Evolutionary conservation across 92 coral and sea anemone species (phyloP).

Genomic region (Palythoa caribaeorum): DNA sequence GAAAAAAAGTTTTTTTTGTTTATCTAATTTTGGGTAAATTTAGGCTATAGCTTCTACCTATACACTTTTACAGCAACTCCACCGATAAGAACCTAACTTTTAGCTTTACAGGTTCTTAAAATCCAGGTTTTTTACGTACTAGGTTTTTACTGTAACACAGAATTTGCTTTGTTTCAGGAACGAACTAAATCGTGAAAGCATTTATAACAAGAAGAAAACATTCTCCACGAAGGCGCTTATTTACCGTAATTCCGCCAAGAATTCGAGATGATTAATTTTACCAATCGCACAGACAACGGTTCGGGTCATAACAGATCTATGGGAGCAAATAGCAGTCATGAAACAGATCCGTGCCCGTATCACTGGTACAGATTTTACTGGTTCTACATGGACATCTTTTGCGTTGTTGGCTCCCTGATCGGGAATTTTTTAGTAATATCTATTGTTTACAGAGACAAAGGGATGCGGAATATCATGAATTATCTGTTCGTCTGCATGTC

Average conservation of each 20-base stretch:
- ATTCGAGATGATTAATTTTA: not conserved
- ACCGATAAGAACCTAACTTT: no score
- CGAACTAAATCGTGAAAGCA: no score
- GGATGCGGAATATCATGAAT: constrained; percentile 37
- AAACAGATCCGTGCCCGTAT: not conserved
- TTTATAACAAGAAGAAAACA: not conserved
- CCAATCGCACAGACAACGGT: not conserved
- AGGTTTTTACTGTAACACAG: no score
- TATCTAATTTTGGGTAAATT: no score
- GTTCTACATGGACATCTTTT: constrained; percentile 21
- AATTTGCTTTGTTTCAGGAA: no score
- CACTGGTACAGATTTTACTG: constrained; percentile 18
- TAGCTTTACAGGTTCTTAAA: no score
- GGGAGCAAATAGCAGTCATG: not conserved
- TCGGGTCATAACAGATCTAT: not conserved
- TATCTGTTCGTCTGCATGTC: constrained; percentile 45
- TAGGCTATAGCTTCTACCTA: no score
- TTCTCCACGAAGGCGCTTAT: no score
- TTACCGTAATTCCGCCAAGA: not conserved
- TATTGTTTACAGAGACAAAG: constrained; percentile 37
- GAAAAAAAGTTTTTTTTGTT: no score
- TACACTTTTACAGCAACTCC: no score
- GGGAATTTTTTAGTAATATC: constrained; percentile 31
- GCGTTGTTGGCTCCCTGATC: constrained; percentile 22
- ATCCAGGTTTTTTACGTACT: no score